A percentile compares a stretch with the other conserved stretches of the same genome.
These are phyloP conservation scores for Tenebrosternarchus preto DNA, from an alignment of 2,113 vertebrate genomes.

Conservation along the genomic window DNA sequence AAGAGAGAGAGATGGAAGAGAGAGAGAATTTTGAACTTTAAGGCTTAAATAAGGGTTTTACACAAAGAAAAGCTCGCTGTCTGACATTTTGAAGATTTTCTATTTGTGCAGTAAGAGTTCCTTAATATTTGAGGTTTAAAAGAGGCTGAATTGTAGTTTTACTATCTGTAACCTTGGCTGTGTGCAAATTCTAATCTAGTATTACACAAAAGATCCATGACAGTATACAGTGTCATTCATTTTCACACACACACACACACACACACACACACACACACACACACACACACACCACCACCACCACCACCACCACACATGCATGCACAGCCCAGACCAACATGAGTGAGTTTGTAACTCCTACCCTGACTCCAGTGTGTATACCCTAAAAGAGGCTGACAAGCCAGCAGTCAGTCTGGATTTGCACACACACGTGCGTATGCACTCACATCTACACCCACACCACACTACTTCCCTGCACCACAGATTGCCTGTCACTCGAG, in stretches of 20 bases:
- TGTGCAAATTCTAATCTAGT: neutral
- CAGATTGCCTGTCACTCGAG: slow-evolving; percentile 46
- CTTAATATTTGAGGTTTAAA: neutral
- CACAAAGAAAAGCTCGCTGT: too few species aligned
- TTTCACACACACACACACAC: neutral
- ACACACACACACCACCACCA: neutral
- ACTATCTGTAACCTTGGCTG: neutral
- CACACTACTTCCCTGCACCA: slow-evolving; percentile 5
- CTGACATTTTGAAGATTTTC: too few species aligned
- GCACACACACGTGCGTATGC: neutral
- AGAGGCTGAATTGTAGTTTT: neutral
- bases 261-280: neutral
- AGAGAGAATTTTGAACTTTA: too few species aligned
- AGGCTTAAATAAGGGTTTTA: too few species aligned
- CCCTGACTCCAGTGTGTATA: slow-evolving; percentile 40
- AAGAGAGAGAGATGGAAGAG: neutral
- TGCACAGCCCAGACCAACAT: neutral
- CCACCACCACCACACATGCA: slow-evolving; percentile 14
- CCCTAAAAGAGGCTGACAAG: slow-evolving; percentile 14
- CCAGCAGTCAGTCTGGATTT: slow-evolving; percentile 36
- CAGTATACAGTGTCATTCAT: too few species aligned
- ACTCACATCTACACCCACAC: neutral
- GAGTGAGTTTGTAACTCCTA: neutral
- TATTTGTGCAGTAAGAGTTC: too few species aligned
- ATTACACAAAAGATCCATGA: neutral